Evolutionary conservation across 53 echinoderm and acorn worm species (phyloP).

Genomic region (Arbacia lixula): DNA sequence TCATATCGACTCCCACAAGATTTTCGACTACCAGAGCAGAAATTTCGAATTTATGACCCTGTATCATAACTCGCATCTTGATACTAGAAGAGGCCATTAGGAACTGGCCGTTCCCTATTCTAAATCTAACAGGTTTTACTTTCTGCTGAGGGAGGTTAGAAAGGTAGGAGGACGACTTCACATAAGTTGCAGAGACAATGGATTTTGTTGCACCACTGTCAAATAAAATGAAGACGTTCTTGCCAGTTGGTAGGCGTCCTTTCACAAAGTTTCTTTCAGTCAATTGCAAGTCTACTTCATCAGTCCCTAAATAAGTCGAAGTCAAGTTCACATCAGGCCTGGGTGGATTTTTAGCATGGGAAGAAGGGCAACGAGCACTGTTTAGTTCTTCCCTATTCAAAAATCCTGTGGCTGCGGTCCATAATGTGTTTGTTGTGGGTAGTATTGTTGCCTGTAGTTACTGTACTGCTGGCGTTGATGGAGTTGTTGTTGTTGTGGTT

Average conservation of each 20-base stretch:
- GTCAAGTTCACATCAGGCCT: not conserved
- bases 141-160: not conserved
- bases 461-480: no score
- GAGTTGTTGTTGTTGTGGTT: not conserved
- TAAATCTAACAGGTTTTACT: not conserved
- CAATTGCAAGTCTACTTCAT: constrained; percentile 5
- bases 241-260: constrained; percentile 34
- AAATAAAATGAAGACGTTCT: constrained; percentile 20
- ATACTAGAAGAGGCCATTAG: not conserved
- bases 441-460: no score
- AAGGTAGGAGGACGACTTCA: not conserved
- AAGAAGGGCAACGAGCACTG: not conserved
- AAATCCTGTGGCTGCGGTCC: constrained; percentile 12
- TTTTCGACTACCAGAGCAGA: constrained; percentile 7
- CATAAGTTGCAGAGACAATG: not conserved
- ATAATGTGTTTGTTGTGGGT: no score
- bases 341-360: not conserved
- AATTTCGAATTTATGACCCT: not conserved
- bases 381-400: not conserved
- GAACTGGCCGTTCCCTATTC: constrained; percentile 24
- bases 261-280: constrained; percentile 23
- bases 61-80: not conserved
- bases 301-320: not conserved
- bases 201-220: constrained; percentile 52
- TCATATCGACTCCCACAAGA: constrained; percentile 20